These are phyloP conservation scores for Harlomillsia oculata DNA, from an alignment of 1,140 invertebrate species.

Conservation along the genomic window DNA sequence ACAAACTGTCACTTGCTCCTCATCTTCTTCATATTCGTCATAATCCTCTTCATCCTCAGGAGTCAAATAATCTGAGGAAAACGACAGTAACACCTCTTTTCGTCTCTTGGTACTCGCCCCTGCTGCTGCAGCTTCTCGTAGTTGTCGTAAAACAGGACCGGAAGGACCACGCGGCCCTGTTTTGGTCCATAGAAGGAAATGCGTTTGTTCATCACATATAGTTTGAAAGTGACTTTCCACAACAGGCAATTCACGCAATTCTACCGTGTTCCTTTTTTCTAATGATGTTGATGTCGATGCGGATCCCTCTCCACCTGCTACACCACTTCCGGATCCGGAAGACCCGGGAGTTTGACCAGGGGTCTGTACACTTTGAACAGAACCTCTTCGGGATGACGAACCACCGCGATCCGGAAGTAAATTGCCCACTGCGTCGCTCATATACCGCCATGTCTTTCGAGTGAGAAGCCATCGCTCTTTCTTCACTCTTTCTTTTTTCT, in stretches of 20 bases:
- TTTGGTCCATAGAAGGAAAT: conserved; percentile 70
- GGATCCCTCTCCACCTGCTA: no score
- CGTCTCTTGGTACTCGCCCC: not conserved
- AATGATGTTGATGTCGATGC: no score
- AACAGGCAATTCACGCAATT: not conserved
- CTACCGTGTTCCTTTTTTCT: not conserved
- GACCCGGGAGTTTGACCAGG: no score
- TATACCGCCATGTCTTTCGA: conserved; percentile 78
- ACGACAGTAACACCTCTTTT: conserved; percentile 1
- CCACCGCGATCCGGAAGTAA: conserved; percentile 57
- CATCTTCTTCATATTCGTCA: conserved; percentile 31
- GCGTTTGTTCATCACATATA: conserved; percentile 62
- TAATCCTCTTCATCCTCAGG: conserved; percentile 25
- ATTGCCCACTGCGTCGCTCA: conserved; percentile 75
- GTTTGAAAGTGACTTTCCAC: conserved; percentile 75
- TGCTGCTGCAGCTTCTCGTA: conserved; percentile 37
- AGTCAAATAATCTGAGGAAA: conserved; percentile 6
- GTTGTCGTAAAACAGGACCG: conserved; percentile 45
- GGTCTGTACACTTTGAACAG: no score
- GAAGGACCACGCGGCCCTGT: conserved; percentile 54
- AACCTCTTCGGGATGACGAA: conserved; percentile 7
- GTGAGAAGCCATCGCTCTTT: conserved; percentile 72
- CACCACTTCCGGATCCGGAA: not conserved
- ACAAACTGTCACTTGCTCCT: conserved; percentile 27
- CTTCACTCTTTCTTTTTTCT: conserved; percentile 14